Conservation (phyloP, 2,797 vertebrate genomes). For the Cryptoprocta ferox region DNA sequence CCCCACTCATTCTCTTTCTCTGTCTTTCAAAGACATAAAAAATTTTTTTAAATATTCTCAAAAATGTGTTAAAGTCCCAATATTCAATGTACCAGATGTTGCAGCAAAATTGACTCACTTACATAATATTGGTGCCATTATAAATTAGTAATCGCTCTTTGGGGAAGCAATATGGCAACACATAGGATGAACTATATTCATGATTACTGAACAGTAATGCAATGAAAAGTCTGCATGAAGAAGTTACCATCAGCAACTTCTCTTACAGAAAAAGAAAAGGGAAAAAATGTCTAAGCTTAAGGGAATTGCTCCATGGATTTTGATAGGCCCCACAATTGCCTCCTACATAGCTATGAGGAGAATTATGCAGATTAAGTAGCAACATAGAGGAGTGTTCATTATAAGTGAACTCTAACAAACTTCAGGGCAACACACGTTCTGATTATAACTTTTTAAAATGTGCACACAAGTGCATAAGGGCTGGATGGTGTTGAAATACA, state of each 20-base stretch:
- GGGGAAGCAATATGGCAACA: background rate
- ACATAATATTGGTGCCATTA: background rate
- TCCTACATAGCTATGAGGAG: background rate
- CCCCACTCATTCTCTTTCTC: too few species aligned
- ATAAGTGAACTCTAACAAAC: background rate
- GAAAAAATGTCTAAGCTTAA: background rate
- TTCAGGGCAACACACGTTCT: background rate
- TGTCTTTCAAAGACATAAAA: too few species aligned
- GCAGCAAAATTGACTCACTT: background rate
- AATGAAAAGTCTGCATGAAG: constrained; percentile 54
- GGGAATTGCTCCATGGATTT: constrained; percentile 40
- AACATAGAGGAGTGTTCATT: constrained; percentile 15
- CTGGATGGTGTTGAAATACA: constrained; percentile 33
- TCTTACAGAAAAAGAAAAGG: background rate
- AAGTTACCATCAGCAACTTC: constrained; percentile 28
- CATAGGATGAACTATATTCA: background rate
- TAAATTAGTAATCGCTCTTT: constrained; percentile 44
- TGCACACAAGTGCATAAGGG: background rate
- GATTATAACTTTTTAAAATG: background rate
- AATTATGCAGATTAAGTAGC: constrained; percentile 29
- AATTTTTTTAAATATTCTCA: too few species aligned
- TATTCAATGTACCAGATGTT: background rate
- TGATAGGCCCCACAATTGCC: background rate
- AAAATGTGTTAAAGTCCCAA: background rate
- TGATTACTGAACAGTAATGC: background rate